Evolutionary conservation across 1,140 invertebrate species (phyloP), one percentile per base, ranked within the genome.

Genomic region (Pseudomyrmex pallidus): DNA sequence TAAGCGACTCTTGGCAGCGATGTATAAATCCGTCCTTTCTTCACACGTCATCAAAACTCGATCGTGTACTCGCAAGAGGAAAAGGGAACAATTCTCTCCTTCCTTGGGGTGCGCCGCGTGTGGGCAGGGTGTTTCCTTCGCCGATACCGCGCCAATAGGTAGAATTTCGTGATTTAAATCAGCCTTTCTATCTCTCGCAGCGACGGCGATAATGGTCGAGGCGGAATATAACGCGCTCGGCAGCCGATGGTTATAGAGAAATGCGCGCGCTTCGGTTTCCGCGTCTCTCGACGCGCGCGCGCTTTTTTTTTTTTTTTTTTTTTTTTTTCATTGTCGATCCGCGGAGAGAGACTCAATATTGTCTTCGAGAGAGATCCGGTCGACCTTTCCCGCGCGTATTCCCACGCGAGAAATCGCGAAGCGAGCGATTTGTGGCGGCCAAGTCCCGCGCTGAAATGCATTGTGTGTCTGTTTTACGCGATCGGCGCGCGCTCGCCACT

Each of bases 281-380:
- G 50, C 50, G 9, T 52, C 50, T 20, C 17, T 46, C 25, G 35
- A 7, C 52, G 20, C 62, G 83, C 22, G 20, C 20, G 63, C 10
- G 5, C 15, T 4, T 48, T 68, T 52, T 73, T 61, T 61, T 25
- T 35, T 35, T 35, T 35, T 35, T 7, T 35, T 35, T 7, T 35
- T 35, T 35, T 35, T 35, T 35, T 35, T 35, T 35, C 78, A 85
- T 72, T 77, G 82, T 84, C 76, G 87, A 87, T 85, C 62, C 64
- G 20, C 80, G 12, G 46, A 57, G 50, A 48, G 83, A 48, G 83
- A 73, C 54, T 44, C 54, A 35, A 78, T 48, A 57, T 74, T 56
- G 83, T 88, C 84, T 82, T 85, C 83, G 86, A 87, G 87, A 87
- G 86, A 87, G 87, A 87, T 88, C 87, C 87, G 86, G 77, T 72